Evolutionary conservation across 2,113 vertebrate species (phyloP), one percentile per base, ranked within the genome.

Genomic region (Trematocara marginatum): DNA sequence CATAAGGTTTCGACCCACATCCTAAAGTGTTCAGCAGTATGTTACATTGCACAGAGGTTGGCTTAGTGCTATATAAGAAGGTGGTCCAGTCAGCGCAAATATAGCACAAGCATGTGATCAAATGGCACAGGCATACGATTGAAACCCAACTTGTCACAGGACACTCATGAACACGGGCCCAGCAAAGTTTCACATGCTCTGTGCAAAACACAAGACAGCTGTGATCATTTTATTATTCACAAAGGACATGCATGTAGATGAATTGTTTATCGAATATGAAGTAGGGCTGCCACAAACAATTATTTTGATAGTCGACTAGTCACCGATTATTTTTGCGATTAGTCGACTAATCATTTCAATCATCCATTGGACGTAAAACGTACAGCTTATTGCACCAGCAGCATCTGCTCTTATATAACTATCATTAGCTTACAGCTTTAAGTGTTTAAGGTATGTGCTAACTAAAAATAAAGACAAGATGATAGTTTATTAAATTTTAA

Each of bases 51-150:
- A 57, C 53, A 26, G 18, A 71, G 80, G 61, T 82, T 31, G 3
- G 57, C 34, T 84, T 20, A 52, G 54, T 81, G 57, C 16, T 61
- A 10, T 78, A 80, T 64, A 78, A 71, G 57, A 82, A 79, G 51
- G 42, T 56, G 61, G 31, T 79, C 71, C 66, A 59, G 84, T 81
- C 47, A 7, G 84, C 35, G 40, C 78, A 94, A 87, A 91, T 89
- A 86, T 90, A 92, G 87, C 71, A 57, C 52, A 9, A 78, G 47
- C 84, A 92, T 85, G 78, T 84, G 81, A 91, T 86, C 29, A 57
- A 85, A 85, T 84, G 76, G 66, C 80, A 35, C 20, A 4, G n/a
- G 40, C 64, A 57, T 7, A 4, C 10, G 47, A 54, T 52, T 86
- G 78, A 90, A 71, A 84, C 81, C 52, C 35, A 15, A 64, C 53